These are phyloP conservation scores for Panopea generosa DNA, from an alignment of 2,888 invertebrate species.

Conservation along the genomic window DNA sequence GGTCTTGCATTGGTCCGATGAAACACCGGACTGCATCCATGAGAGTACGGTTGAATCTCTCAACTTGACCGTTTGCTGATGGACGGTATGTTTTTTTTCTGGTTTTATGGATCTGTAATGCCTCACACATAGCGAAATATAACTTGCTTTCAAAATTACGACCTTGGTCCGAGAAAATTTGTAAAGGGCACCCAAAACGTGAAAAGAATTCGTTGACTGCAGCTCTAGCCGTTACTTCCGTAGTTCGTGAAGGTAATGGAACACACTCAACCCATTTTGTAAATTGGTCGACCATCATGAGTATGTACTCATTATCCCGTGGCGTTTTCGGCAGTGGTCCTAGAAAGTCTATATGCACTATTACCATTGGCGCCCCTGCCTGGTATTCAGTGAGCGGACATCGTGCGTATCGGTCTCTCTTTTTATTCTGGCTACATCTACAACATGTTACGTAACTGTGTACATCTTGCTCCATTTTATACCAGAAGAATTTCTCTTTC, in stretches of 20 bases:
- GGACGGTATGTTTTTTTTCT: constrained; percentile 18
- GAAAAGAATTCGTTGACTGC: background rate
- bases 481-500: too few relatives aligned
- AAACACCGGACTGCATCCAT: constrained; percentile 28
- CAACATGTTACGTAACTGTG: too few relatives aligned
- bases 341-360: constrained; percentile 50
- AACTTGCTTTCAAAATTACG: constrained; percentile 14
- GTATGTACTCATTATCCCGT: constrained; percentile 31
- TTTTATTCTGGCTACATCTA: constrained; percentile 39
- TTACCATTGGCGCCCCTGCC: constrained; percentile 88
- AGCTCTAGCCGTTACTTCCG: background rate
- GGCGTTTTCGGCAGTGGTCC: constrained; percentile 44
- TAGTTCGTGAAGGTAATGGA: background rate
- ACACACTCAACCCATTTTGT: constrained; percentile 55
- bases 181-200: background rate
- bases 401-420: constrained; percentile 20
- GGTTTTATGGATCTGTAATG: constrained; percentile 10
- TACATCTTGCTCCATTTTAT: too few relatives aligned
- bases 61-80: constrained; percentile 13
- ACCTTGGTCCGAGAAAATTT: constrained; percentile 2
- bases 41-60: constrained; percentile 11
- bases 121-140: background rate
- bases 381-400: constrained; percentile 88
- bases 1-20: background rate
- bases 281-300: constrained; percentile 57